Evolutionary conservation across 1,140 invertebrate species (phyloP).

Genomic region (Euborellia annulipes): DNA sequence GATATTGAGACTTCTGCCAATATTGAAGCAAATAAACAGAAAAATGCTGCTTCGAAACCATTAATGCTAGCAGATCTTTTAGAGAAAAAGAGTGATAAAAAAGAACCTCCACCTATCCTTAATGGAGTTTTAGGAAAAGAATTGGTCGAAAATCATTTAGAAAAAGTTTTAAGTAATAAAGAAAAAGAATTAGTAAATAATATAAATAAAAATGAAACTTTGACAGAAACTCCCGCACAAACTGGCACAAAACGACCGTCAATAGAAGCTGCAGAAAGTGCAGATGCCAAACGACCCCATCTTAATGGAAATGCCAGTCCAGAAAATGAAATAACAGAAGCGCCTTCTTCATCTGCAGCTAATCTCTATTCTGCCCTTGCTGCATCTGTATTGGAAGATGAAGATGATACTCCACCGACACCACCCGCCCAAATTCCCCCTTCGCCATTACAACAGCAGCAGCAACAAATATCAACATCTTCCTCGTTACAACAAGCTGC

Average conservation of each 20-base stretch:
- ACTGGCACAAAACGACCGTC: background rate
- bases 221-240: constrained; percentile 21
- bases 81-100: constrained; percentile 45
- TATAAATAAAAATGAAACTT: constrained; percentile 17
- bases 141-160: constrained; percentile 41
- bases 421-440: constrained; percentile 16
- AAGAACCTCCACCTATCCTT: constrained; percentile 30
- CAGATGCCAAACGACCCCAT: constrained; percentile 16
- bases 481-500: no score
- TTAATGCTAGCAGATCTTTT: constrained; percentile 50
- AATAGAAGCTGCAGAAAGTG: background rate
- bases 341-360: constrained; percentile 46
- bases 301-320: constrained; percentile 13
- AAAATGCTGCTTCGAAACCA: constrained; percentile 24
- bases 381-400: constrained; percentile 51
- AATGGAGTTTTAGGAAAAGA: constrained; percentile 43
- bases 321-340: constrained; percentile 13
- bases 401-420: constrained; percentile 32
- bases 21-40: constrained; percentile 30
- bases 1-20: constrained; percentile 30
- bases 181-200: background rate
- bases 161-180: constrained; percentile 28
- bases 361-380: constrained; percentile 52
- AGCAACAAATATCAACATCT: background rate
- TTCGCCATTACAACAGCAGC: constrained; percentile 14